Conservation (phyloP, 2,888 invertebrate species). For the Aleiodes alternator region DNA sequence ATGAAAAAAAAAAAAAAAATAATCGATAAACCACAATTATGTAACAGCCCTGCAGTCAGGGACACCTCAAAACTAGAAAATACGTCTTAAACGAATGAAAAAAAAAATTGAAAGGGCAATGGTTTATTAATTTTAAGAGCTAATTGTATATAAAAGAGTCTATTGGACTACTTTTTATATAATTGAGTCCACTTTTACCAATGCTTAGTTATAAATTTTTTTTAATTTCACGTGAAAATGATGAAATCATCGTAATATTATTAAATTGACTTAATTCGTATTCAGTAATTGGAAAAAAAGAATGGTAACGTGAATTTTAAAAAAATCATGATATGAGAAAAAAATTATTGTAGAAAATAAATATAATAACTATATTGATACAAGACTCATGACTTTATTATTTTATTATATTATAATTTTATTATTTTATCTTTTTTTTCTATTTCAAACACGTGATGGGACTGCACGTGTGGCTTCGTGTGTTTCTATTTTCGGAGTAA, state of each 20-base stretch:
- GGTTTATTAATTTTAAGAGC: no score
- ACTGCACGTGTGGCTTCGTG: no score
- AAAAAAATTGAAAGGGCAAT: no score
- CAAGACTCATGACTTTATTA: background rate
- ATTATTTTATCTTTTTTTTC: no score
- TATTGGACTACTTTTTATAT: slow-evolving; percentile 33
- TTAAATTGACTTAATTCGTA: background rate
- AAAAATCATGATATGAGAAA: background rate
- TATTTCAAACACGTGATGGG: no score
- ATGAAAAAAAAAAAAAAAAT: background rate
- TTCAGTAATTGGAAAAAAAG: background rate
- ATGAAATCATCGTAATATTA: background rate
- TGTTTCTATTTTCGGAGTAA: no score
- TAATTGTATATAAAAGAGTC: slow-evolving; percentile 17
- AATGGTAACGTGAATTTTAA: background rate
- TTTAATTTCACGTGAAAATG: slow-evolving; percentile 7
- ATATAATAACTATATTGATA: slow-evolving; percentile 22
- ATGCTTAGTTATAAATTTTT: background rate
- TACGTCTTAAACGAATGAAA: no score
- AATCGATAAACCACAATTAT: slow-evolving; percentile 8
- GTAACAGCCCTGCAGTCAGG: no score
- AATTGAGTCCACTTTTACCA: slow-evolving; percentile 13
- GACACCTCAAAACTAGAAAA: no score
- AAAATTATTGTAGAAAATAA: slow-evolving; percentile 27
- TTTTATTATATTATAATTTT: background rate